Evolutionary conservation across 30 jellyfish, hydroid and myxozoan species (phyloP).

Genomic region (Clytia hemisphaerica): DNA sequence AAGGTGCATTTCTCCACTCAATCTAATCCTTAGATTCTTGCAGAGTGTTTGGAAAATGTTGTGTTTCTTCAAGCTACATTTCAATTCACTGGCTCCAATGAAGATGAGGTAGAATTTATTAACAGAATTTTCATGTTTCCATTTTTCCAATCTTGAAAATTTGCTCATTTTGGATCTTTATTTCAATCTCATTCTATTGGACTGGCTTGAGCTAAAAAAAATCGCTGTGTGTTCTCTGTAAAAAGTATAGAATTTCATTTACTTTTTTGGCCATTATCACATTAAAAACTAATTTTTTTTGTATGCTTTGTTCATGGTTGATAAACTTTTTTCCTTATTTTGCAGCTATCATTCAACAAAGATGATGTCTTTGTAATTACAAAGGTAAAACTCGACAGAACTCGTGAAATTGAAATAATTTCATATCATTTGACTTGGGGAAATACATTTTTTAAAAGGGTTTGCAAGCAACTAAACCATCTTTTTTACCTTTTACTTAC

Average conservation of each 20-base stretch:
- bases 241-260: no score
- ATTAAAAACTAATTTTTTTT: background rate
- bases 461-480: no score
- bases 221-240: no score
- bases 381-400: slow-evolving; percentile 42
- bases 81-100: slow-evolving; percentile 70
- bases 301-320: background rate
- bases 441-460: no score
- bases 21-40: slow-evolving; percentile 46
- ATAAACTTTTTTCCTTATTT: background rate
- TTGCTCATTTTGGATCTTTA: no score
- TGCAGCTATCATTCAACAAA: slow-evolving; percentile 88
- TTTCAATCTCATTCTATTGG: no score
- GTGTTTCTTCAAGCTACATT: slow-evolving; percentile 58
- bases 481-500: background rate
- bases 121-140: no score
- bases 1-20: no score
- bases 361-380: slow-evolving; percentile 80
- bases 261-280: background rate
- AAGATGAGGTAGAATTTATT: slow-evolving; percentile 73
- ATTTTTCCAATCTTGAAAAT: no score
- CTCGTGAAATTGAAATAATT: background rate
- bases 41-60: slow-evolving; percentile 67
- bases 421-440: no score
- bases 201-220: no score